A percentile compares a stretch with the other conserved stretches of the same genome.
Evolutionary conservation across 1,140 invertebrate species (phyloP).

Genomic region (Lasaia peninsularis): DNA sequence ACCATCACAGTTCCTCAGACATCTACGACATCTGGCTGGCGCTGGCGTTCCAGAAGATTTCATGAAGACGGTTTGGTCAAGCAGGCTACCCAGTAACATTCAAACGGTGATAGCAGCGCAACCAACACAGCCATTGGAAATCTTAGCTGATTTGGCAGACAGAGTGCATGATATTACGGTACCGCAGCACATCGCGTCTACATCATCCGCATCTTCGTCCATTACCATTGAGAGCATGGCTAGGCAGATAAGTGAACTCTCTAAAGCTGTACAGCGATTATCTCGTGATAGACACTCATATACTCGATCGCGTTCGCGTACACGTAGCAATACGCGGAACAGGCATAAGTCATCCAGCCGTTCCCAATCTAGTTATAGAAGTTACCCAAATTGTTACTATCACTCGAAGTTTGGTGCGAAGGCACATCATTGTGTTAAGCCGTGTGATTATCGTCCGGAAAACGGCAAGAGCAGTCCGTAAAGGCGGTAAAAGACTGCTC

Average conservation of each 20-base stretch:
- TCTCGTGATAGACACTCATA: no score
- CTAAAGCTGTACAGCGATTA: no score
- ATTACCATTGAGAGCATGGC: no score
- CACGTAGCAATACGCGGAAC: no score
- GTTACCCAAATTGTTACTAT: neutral
- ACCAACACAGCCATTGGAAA: neutral
- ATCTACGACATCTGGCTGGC: conserved; percentile 20
- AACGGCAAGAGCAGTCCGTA: conserved; percentile 5
- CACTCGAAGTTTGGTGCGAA: neutral
- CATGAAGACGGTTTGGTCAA: conserved; percentile 10
- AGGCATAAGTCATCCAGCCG: no score
- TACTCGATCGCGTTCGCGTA: no score
- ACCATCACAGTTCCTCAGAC: conserved; percentile 23
- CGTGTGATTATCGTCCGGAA: neutral
- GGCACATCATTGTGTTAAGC: neutral
- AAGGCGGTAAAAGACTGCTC: neutral
- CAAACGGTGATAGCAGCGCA: conserved; percentile 20
- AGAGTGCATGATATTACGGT: conserved; percentile 17
- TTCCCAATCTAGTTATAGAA: no score
- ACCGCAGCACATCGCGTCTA: conserved; percentile 13
- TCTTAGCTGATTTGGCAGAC: conserved; percentile 19
- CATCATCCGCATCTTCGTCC: neutral
- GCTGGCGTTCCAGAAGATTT: conserved; percentile 18
- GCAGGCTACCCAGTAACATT: conserved; percentile 11
- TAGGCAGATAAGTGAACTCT: no score